Evolutionary conservation across 2,888 invertebrate genomes (phyloP).

Genomic region (Platycnemis pennipes): DNA sequence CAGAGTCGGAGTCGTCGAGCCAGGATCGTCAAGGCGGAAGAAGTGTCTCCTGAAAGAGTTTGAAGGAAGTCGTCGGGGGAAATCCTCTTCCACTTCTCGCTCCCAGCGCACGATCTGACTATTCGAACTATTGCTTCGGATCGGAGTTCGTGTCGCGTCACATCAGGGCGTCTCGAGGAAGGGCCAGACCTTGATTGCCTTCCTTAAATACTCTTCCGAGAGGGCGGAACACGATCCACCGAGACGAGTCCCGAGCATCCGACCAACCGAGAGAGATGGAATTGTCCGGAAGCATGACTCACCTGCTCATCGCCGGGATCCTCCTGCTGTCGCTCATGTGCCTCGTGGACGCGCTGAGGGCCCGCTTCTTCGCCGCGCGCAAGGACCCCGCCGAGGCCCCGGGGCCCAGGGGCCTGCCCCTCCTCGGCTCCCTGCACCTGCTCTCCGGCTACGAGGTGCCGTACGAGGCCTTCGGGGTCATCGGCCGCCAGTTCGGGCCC

Average conservation of each 20-base stretch:
- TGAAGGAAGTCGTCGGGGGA: constrained; percentile 47
- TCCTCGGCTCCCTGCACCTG: constrained; percentile 82
- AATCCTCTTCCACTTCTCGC: neutral
- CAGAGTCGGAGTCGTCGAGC: constrained; percentile 38
- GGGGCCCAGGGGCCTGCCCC: constrained; percentile 81
- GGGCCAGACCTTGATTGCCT: neutral
- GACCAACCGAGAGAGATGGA: neutral
- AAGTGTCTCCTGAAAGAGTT: constrained; percentile 26
- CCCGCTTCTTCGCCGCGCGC: neutral
- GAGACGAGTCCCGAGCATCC: neutral
- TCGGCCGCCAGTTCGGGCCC: constrained; percentile 81
- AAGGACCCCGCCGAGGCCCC: constrained; percentile 77
- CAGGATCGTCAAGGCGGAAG: neutral
- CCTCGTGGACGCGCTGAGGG: constrained; percentile 56
- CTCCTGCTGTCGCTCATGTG: constrained; percentile 56
- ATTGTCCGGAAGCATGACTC: constrained; percentile 46
- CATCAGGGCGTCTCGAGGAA: too few species aligned
- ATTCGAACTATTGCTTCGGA: constrained; percentile 35
- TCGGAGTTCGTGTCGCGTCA: neutral
- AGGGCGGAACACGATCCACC: neutral
- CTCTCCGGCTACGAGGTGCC: constrained; percentile 82
- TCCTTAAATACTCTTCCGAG: constrained; percentile 28
- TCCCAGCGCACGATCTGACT: neutral
- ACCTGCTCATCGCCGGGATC: constrained; percentile 57
- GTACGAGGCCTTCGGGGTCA: constrained; percentile 82